Evolutionary conservation across 2,888 invertebrate genomes (phyloP), one percentile per base, ranked within the genome.

Genomic region (Electrophaes corylata): DNA sequence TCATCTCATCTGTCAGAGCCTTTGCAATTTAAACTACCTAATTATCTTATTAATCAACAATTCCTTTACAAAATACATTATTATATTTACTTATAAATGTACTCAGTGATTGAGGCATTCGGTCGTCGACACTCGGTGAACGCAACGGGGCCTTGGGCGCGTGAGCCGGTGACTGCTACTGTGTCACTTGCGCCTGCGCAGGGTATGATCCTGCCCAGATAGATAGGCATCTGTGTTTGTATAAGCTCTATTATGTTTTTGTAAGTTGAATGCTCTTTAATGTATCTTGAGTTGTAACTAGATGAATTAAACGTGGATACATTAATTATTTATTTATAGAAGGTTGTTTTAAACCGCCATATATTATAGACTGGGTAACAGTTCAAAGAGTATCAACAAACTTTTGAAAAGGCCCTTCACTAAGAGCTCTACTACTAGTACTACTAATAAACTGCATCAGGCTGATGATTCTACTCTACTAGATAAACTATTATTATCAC

Each of bases 91-190:
- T 51, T 20, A 51, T 58, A 10, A 60, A 40, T 46, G 40, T 40
- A 26, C 18, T 26, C 8, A 5, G 16, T 37, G 48, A 55, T 50
- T 35, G 55, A 59, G 35, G 12, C 14, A 14, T 41, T 43, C 26
- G 43, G 43, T 43, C 43, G 43, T 23, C 14, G 43, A 43, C 43
- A 43, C 43, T 14, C 60, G 65, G 66, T 66, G 66, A 66, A 61
- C n/a, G n/a, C n/a, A n/a, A n/a, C 56, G 71, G 67, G 58, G 63
- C 66, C 66, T 66, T 66, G 67, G 71, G 65, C 51, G 60, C 71
- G 87, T 84, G 85, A 84, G 65, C 69, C n/a, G n/a, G n/a, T 10
- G 85, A 84, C 72, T 74, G 73, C 88, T 88, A 88, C 88, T 83
- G 72, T 66, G 68, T 70, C 69, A 71, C 70, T 43, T 62, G 70